Conservation (phyloP, 1,140 invertebrate species). For the Caenorhabditis tropicalis region DNA sequence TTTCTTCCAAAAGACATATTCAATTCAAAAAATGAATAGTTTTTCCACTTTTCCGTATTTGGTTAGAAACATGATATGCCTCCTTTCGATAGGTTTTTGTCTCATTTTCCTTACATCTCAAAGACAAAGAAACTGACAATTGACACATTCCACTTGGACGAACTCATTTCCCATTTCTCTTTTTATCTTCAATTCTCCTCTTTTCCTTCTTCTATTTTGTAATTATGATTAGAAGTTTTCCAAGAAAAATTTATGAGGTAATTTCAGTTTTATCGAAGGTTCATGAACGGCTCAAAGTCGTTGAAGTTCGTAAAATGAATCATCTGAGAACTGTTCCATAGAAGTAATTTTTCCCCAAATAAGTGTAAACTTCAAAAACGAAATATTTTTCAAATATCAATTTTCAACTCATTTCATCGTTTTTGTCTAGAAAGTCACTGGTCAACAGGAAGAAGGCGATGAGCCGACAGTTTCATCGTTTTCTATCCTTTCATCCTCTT, state of each 20-base stretch:
- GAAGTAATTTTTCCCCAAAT: too few relatives aligned
- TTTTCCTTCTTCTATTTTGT: background rate
- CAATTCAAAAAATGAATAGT: background rate
- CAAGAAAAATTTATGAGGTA: background rate
- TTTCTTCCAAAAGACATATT: background rate
- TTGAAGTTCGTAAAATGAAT: too few relatives aligned
- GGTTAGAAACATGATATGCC: conserved; percentile 36
- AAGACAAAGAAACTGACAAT: background rate
- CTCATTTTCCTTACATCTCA: background rate
- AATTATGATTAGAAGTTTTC: background rate
- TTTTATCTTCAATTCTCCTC: too few relatives aligned
- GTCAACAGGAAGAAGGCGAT: conserved; percentile 35
- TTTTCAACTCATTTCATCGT: background rate
- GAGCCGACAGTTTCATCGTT: conserved; percentile 37
- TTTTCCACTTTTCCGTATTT: too few relatives aligned
- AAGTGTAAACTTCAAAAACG: background rate
- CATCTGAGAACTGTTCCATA: too few relatives aligned
- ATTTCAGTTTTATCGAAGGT: background rate
- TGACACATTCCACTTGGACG: background rate
- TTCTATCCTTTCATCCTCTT: conserved; percentile 15
- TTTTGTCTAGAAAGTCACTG: background rate
- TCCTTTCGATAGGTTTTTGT: background rate
- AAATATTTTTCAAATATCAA: background rate
- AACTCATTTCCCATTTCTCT: background rate
- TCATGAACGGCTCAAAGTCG: too few relatives aligned